Base-by-base conservation (phyloP, 2,113 vertebrate species). In the Anguilla japonica region DNA sequence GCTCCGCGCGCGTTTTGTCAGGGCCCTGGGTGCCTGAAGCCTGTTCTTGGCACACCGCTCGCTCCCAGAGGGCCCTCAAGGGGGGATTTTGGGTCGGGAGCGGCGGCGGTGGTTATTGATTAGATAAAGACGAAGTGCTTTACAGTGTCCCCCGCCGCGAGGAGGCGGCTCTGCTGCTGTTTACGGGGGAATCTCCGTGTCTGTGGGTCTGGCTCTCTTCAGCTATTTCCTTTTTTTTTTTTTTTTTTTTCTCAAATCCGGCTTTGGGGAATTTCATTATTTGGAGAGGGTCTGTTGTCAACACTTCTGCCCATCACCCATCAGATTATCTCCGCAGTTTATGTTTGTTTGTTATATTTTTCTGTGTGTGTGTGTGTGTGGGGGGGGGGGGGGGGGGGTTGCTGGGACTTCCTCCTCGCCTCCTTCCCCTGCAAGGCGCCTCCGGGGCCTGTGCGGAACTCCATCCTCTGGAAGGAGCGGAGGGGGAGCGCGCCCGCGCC, bases 51-150 rank as follows among this genome's bases (percentile, higher is more conserved):
- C 56, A 41, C 22, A 57, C 16, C 7, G 22, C 14, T 46, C 29
- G 40, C n/a, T 81, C 75, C 79, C 57, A 34, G 56, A 84, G 83
- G 83, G 79, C 83, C 78, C 50, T 87, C 83, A 41, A 71, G 56
- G 83, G 56, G 50, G 78, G 26, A 67, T 53, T 82, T 63, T 18
- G 41, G 14, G 53, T 85, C 87, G 90, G 86, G 34, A 29, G 39
- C 29, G 81, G 86, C 88, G 87, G 85, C 60, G 88, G 89, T 81
- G 88, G 87, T 91, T 91, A 91, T 92, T 92, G 92, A 92, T 93
- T 90, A 90, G 89, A 91, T 90, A 89, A 91, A 90, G 85, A 81
- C 78, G 84, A 83, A 57, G 85, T 91, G 89, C 86, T 92, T 89
- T 88, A 91, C 90, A 91, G 84, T 87, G 89, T 41, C 88, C 60